These are phyloP conservation scores for Alloplasta piceator DNA, from an alignment of 2,888 invertebrate species.

Conservation along the genomic window DNA sequence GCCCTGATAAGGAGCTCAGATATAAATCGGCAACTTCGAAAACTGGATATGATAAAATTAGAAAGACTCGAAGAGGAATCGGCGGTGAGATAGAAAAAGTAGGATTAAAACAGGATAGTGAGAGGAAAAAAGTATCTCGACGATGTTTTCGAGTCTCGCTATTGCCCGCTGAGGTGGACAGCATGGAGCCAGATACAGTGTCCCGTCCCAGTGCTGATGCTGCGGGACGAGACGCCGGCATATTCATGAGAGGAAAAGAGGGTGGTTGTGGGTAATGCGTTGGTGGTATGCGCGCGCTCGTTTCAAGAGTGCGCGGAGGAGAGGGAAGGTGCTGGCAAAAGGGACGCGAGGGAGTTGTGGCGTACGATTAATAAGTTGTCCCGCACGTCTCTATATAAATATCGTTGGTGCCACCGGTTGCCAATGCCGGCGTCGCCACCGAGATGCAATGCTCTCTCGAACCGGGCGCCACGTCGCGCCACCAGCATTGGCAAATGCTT, in stretches of 20 bases:
- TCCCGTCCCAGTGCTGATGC: not conserved
- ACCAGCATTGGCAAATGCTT: not conserved
- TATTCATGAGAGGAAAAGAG: conserved; percentile 29
- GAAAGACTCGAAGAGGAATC: no score
- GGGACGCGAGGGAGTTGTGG: conserved; percentile 25
- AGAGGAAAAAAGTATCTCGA: not conserved
- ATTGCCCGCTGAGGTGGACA: conserved; percentile 25
- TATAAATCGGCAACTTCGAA: no score
- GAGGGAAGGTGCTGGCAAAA: not conserved
- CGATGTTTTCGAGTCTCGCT: conserved; percentile 16
- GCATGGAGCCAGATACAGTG: conserved; percentile 11
- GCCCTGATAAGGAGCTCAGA: no score
- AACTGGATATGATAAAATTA: no score
- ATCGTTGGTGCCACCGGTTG: conserved; percentile 65
- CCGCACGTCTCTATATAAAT: conserved; percentile 64
- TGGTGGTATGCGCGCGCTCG: conserved; percentile 29
- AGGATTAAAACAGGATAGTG: not conserved
- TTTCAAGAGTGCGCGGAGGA: not conserved
- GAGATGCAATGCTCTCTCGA: conserved; percentile 21
- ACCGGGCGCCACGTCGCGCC: conserved; percentile 19
- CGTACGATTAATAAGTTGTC: conserved; percentile 65
- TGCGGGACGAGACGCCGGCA: conserved; percentile 10
- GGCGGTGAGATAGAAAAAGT: conserved; percentile 6
- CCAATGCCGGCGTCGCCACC: conserved; percentile 35
- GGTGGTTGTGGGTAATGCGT: conserved; percentile 37